Base-by-base conservation (phyloP, 2,797 vertebrate genomes). In the Zenarchopterus dispar region DNA sequence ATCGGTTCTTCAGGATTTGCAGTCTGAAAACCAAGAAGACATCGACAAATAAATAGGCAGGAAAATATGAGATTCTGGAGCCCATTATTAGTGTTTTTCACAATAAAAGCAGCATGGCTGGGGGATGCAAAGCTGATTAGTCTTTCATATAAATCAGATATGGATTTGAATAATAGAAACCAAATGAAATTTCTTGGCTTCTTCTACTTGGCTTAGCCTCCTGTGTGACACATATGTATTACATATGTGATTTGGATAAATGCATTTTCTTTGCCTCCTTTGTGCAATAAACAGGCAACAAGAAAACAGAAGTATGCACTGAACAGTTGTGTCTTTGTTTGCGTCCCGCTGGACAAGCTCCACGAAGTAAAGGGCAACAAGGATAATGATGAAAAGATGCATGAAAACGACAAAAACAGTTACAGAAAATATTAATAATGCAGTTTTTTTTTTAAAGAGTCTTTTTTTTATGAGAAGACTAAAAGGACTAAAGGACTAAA, bases 171-270 rank as follows among this genome's bases (percentile, higher is more conserved):
- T 11, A 80, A 88, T 82, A 44, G n/a, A 62, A 84, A 77, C 62
- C 82, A 86, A 84, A 86, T 85, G 82, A 33, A 49, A 80, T 77
- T 46, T 70, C 72, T 82, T 61, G 67, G 69, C 41, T 45, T 21
- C 17, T 65, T 42, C 36, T 17, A 9, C 23, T 46, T 4, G 44
- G 21, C 9, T 22, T 22, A 22, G 11, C 0, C 19, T n/a, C 77
- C 70, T 36, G 18, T 80, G 72, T 71, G 73, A 71, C 43, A 21
- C 67, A 69, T 62, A 23, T 47, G 43, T 19, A 19, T 9, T 8
- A 17, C 13, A 17, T 42, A 19, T 45, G 43, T 41, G 7, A 28
- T 28, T 36, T 19, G 15, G 0, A 61, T 68, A 16, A 73, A 61
- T 53, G 33, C 43, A 23, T 53, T 64, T n/a, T 23, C 56, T 58